phyloP scores from a whole-genome alignment of 2,113 vertebrate species.

The Microcebus jonahi region DNA sequence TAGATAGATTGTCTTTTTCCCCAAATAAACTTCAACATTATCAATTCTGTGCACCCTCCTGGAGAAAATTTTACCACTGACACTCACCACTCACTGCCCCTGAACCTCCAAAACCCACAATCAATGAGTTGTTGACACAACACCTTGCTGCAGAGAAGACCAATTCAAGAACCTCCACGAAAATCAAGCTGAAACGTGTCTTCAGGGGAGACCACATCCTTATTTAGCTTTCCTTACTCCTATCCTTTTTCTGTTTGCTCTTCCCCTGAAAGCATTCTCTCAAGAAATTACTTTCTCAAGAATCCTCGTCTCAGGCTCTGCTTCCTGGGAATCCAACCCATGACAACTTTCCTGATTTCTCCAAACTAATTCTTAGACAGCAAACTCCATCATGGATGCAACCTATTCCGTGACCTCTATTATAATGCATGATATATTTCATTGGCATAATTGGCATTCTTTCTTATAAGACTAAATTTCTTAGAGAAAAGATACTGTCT shows the following conservation, averaged over 20 bases:
- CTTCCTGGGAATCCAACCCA: not conserved
- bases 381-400: not conserved
- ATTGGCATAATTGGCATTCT: not conserved
- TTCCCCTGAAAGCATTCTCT: not conserved
- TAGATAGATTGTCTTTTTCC: not conserved
- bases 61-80: not conserved
- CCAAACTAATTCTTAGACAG: not conserved
- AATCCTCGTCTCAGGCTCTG: not conserved
- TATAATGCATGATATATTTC: not conserved
- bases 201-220: not conserved
- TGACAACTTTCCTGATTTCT: not conserved
- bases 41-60: not conserved
- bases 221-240: not conserved
- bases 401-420: not conserved
- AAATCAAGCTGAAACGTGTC: not conserved
- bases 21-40: not conserved
- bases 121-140: rapidly evolving
- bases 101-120: not conserved
- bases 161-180: not conserved
- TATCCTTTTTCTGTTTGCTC: not conserved
- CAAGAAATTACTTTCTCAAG: not conserved
- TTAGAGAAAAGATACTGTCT: not conserved
- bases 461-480: not conserved
- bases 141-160: not conserved
- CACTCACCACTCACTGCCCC: not conserved